Evolutionary conservation across 2,888 invertebrate species (phyloP).

Genomic region (Agelastica alni): DNA sequence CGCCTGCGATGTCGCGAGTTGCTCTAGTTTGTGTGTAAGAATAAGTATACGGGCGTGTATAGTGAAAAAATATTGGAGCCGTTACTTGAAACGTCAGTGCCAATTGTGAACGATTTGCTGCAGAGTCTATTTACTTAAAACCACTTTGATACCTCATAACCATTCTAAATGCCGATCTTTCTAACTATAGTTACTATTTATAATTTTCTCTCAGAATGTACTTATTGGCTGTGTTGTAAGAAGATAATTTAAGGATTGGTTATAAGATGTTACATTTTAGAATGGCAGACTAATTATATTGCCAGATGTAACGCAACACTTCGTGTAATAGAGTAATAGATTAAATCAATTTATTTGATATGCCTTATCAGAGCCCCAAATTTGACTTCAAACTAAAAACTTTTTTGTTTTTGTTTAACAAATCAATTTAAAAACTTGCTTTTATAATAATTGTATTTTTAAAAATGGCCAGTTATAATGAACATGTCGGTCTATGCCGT

Average conservation of each 20-base stretch:
- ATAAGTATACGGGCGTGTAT: constrained; percentile 48
- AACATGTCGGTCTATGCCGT: no score
- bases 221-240: constrained; percentile 48
- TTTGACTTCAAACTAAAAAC: not conserved
- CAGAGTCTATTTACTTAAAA: constrained; percentile 40
- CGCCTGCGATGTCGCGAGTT: constrained; percentile 18
- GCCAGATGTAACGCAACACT: no score
- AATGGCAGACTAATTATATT: not conserved
- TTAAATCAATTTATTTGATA: no score
- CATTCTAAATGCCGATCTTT: constrained; percentile 34
- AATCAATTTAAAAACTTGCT: not conserved
- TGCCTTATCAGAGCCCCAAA: not conserved
- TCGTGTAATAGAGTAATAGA: no score
- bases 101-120: constrained; percentile 49
- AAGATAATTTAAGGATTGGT: constrained; percentile 33
- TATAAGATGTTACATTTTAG: constrained; percentile 4
- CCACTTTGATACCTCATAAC: constrained; percentile 32
- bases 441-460: no score
- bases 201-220: constrained; percentile 32
- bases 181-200: constrained; percentile 5
- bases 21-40: constrained; percentile 49
- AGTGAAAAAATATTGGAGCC: constrained; percentile 46
- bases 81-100: constrained; percentile 51
- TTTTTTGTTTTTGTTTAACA: not conserved
- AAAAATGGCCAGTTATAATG: no score